Conservation (phyloP, 1,140 invertebrate species). For the Apis dorsata region DNA sequence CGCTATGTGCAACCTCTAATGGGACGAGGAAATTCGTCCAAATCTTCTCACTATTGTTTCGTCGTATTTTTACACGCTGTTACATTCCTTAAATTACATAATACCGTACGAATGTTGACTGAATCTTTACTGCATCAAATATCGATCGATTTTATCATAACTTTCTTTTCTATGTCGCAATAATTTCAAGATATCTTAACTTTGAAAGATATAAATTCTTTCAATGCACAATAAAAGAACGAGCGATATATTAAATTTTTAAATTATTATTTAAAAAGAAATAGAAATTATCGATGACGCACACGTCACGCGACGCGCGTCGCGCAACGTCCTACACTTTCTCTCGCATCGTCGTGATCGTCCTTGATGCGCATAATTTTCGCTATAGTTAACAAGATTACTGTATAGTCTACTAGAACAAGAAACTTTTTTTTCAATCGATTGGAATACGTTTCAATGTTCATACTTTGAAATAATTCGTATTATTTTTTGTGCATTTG, state of each 20-base stretch:
- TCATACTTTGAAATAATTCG: neutral
- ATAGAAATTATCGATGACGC: slow-evolving; percentile 48
- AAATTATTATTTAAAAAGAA: slow-evolving; percentile 36
- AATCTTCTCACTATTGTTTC: slow-evolving; percentile 41
- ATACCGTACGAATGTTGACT: neutral
- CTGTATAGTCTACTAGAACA: neutral
- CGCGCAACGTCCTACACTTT: slow-evolving; percentile 48
- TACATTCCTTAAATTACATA: slow-evolving; percentile 33
- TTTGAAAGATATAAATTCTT: too few species aligned
- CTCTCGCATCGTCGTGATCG: slow-evolving; percentile 48
- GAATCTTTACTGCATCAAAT: neutral
- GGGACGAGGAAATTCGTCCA: slow-evolving; percentile 40
- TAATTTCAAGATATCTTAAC: neutral
- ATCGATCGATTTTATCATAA: neutral
- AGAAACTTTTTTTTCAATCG: slow-evolving; percentile 12
- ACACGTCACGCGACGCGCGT: slow-evolving; percentile 1
- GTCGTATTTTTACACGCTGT: neutral
- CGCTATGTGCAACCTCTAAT: neutral
- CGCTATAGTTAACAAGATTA: neutral
- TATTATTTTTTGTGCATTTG: neutral
- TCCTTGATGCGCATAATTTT: slow-evolving; percentile 44
- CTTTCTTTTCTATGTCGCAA: neutral
- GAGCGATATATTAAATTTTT: slow-evolving; percentile 51
- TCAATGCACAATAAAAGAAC: slow-evolving; percentile 4
- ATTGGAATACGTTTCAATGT: neutral